Evolutionary conservation across 2,113 vertebrate species (phyloP).

Genomic region (Dicentrarchus labrax): DNA sequence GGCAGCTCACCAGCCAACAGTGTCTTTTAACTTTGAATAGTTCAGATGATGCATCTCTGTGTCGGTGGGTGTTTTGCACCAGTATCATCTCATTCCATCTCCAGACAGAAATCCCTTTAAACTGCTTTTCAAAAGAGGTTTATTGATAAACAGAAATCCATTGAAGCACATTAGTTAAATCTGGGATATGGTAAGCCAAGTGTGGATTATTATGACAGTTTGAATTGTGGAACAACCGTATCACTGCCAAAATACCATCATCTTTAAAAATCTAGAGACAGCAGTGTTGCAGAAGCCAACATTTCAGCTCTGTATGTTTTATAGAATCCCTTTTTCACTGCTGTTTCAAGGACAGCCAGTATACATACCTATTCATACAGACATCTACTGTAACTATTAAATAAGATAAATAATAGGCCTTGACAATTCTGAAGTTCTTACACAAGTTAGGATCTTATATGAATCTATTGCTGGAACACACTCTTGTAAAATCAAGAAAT

Average conservation of each 20-base stretch:
- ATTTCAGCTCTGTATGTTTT: not conserved
- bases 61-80: not conserved
- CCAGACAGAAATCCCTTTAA: conserved; percentile 25
- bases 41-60: not conserved
- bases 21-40: not conserved
- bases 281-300: not conserved
- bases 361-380: not conserved
- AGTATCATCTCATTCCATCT: conserved; percentile 9
- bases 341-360: not conserved
- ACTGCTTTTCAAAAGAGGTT: conserved; percentile 48
- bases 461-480: not conserved
- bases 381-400: not conserved
- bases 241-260: conserved; percentile 20
- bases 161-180: conserved; percentile 36
- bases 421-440: not conserved
- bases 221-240: not conserved
- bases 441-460: not conserved
- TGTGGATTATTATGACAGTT: conserved; percentile 21
- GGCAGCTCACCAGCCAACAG: not conserved
- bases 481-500: not conserved
- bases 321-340: not conserved
- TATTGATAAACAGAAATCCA: conserved; percentile 40
- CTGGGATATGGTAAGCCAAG: not conserved
- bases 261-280: conserved; percentile 14
- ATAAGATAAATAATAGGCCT: not conserved